Conservation (phyloP, 2,113 vertebrate genomes). For the Megaceryle maxima region DNA sequence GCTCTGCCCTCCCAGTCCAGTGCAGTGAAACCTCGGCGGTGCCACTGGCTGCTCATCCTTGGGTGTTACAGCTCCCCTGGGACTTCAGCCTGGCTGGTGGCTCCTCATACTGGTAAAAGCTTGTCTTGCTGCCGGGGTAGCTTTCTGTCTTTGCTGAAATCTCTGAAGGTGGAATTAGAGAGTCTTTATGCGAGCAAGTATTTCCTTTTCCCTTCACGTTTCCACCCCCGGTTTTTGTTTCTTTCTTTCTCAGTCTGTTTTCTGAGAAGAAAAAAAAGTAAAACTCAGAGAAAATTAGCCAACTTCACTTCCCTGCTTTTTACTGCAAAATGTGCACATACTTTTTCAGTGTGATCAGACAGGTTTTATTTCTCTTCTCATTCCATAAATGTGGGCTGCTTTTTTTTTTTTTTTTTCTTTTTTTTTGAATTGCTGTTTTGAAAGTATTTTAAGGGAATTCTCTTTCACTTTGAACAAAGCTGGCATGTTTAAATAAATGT, state of each 20-base stretch:
- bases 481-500: not conserved
- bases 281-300: not conserved
- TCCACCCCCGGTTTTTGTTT: not conserved
- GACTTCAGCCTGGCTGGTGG: not conserved
- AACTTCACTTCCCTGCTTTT: not conserved
- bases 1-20: accelerated
- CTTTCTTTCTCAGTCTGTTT: not conserved
- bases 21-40: not conserved
- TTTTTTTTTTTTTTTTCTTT: not conserved
- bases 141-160: not conserved
- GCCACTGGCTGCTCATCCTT: not conserved
- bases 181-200: not conserved
- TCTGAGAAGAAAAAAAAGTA: not conserved
- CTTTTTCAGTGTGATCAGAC: not conserved
- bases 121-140: accelerated
- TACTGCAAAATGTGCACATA: not conserved
- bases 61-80: not conserved
- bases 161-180: not conserved
- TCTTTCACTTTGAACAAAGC: not conserved
- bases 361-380: not conserved
- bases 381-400: not conserved
- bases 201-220: not conserved
- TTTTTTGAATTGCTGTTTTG: not conserved
- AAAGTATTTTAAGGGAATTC: not conserved
- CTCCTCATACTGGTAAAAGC: not conserved